Percentiles rank a stretch among this genome's conserved stretches.
Conservation (phyloP, 2,888 invertebrate genomes). For the Ethmia dodecea region DNA sequence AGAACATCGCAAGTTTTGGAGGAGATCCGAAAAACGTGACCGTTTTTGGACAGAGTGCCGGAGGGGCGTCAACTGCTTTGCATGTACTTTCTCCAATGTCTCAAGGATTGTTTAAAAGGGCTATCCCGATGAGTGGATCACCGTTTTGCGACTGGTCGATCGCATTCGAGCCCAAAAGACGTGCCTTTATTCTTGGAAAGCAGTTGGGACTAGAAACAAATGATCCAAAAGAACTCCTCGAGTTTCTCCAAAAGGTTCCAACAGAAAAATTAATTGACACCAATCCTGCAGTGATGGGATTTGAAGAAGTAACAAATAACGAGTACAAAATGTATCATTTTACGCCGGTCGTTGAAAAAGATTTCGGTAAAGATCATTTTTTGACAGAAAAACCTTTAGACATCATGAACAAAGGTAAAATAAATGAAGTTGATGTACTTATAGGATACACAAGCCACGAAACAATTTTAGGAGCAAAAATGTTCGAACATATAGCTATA, state of each 20-base stretch:
- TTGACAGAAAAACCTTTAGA: conserved; percentile 31
- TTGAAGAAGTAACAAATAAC: conserved; percentile 30
- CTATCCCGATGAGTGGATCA: conserved; percentile 43
- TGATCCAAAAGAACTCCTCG: conserved; percentile 24
- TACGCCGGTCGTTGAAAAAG: conserved; percentile 44
- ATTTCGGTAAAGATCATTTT: conserved; percentile 38
- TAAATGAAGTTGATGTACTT: conserved; percentile 79
- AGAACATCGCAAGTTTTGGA: conserved; percentile 37
- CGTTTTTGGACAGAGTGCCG: conserved; percentile 45
- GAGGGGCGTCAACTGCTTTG: conserved; percentile 29
- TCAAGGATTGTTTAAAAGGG: conserved; percentile 40
- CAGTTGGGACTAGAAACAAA: conserved; percentile 25
- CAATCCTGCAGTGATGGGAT: conserved; percentile 22
- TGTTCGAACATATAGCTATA: conserved; percentile 5
- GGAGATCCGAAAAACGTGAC: conserved; percentile 39
- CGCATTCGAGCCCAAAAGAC: conserved; percentile 21
- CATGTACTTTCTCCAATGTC: conserved; percentile 45
- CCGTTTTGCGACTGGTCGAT: conserved; percentile 27
- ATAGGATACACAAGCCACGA: conserved; percentile 84
- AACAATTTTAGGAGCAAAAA: conserved; percentile 39
- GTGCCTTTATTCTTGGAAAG: conserved; percentile 26
- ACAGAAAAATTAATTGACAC: conserved; percentile 23
- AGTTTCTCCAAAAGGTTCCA: conserved; percentile 29
- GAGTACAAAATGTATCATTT: conserved; percentile 35
- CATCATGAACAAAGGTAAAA: conserved; percentile 52